Conservation (phyloP, 1,140 invertebrate species). For the Heliconius congener region DNA sequence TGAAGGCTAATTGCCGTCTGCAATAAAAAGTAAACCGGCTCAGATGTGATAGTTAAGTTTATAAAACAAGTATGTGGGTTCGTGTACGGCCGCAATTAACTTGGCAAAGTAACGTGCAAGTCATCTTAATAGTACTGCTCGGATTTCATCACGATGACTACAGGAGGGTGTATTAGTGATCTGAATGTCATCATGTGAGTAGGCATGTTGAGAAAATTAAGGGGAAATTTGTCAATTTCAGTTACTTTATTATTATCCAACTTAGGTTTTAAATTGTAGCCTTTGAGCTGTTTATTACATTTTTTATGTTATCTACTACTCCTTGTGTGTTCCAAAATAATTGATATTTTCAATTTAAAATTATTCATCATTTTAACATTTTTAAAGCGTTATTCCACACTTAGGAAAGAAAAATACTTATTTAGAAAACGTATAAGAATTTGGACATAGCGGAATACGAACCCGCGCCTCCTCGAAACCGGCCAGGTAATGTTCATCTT, state of each 20-base stretch:
- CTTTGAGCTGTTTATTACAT: too few species aligned
- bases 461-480: too few species aligned
- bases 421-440: too few species aligned
- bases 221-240: slow-evolving; percentile 7
- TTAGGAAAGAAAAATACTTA: too few species aligned
- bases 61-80: slow-evolving; percentile 43
- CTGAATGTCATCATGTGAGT: slow-evolving; percentile 53
- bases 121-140: slow-evolving; percentile 69
- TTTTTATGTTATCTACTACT: too few species aligned
- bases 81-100: slow-evolving; percentile 66
- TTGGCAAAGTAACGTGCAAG: slow-evolving; percentile 65
- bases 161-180: slow-evolving; percentile 56
- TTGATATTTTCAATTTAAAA: too few species aligned
- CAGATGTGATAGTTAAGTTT: slow-evolving; percentile 51
- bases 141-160: slow-evolving; percentile 68
- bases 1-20: slow-evolving; percentile 31
- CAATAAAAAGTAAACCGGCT: slow-evolving; percentile 26
- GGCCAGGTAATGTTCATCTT: not conserved
- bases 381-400: too few species aligned
- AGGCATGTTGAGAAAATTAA: slow-evolving; percentile 54
- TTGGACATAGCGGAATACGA: too few species aligned
- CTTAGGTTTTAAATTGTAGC: too few species aligned
- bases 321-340: too few species aligned
- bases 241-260: not conserved
- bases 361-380: too few species aligned